A percentile compares a stretch with the other conserved stretches of the same genome.
These are phyloP conservation scores for Momotus momota DNA, from an alignment of 2,797 vertebrate species.

Conservation along the genomic window DNA sequence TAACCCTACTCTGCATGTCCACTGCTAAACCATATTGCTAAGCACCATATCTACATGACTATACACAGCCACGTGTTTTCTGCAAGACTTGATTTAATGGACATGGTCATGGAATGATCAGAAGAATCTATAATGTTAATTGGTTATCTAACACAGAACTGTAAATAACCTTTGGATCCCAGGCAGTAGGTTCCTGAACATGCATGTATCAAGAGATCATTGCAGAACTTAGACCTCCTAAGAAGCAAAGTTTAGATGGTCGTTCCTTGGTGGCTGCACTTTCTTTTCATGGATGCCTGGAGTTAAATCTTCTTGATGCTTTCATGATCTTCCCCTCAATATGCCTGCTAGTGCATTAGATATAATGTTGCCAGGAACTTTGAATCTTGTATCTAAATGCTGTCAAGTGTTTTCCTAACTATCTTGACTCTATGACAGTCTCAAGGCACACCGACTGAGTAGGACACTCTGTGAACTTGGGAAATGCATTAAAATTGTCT, in stretches of 20 bases:
- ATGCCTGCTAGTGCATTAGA: background rate
- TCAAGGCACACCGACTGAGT: background rate
- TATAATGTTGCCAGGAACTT: background rate
- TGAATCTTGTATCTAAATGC: background rate
- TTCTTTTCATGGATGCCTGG: background rate
- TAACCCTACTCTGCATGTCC: no score
- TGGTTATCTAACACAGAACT: background rate
- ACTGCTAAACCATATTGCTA: no score
- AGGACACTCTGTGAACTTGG: background rate
- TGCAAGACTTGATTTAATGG: background rate
- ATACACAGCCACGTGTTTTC: background rate
- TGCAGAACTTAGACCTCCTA: background rate
- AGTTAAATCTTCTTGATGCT: background rate
- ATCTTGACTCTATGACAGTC: background rate
- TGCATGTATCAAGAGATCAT: fast-evolving
- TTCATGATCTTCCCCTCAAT: background rate
- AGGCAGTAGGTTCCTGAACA: background rate
- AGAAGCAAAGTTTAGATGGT: background rate
- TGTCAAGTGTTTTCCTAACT: background rate
- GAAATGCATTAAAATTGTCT: background rate
- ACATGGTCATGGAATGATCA: background rate
- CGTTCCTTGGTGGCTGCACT: background rate
- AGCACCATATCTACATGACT: no score
- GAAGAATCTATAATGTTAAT: background rate
- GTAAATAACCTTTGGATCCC: background rate